Percentiles rank a stretch among this genome's conserved stretches.
Evolutionary conservation across 2,113 vertebrate species (phyloP).

Genomic region (Takifugu flavidus): DNA sequence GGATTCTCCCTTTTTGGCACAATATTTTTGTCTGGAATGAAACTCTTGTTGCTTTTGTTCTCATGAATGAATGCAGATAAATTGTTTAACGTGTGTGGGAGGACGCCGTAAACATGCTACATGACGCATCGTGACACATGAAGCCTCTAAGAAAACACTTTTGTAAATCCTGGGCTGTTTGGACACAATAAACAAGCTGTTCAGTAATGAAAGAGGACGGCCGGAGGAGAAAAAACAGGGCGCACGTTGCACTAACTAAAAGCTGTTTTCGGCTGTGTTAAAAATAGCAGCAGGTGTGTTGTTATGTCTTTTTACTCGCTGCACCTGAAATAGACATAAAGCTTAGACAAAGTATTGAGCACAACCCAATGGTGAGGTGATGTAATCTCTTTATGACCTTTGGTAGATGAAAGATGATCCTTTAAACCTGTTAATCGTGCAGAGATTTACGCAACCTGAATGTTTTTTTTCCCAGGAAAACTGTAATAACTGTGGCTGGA

Average conservation of each 20-base stretch:
- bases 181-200: neutral
- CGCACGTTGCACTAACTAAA: conserved; percentile 5
- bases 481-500: too few species aligned
- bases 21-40: neutral
- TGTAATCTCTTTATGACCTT: too few species aligned
- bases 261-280: conserved; percentile 19
- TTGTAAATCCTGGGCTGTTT: conserved; percentile 14
- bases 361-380: too few species aligned
- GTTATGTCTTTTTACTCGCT: neutral
- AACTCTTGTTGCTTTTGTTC: neutral
- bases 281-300: conserved; percentile 12
- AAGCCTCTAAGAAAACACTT: conserved; percentile 33
- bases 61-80: conserved; percentile 8
- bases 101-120: conserved; percentile 14
- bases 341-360: too few species aligned
- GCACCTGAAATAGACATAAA: too few species aligned
- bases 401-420: too few species aligned
- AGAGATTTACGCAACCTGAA: too few species aligned
- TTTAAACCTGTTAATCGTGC: too few species aligned
- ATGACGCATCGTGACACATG: conserved; percentile 35
- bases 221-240: neutral
- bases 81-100: conserved; percentile 8
- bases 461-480: too few species aligned
- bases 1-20: too few species aligned
- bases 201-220: conserved; percentile 21